phyloP scores from a whole-genome alignment of 2,797 vertebrate genomes.

The Luscinia megarhynchos region DNA sequence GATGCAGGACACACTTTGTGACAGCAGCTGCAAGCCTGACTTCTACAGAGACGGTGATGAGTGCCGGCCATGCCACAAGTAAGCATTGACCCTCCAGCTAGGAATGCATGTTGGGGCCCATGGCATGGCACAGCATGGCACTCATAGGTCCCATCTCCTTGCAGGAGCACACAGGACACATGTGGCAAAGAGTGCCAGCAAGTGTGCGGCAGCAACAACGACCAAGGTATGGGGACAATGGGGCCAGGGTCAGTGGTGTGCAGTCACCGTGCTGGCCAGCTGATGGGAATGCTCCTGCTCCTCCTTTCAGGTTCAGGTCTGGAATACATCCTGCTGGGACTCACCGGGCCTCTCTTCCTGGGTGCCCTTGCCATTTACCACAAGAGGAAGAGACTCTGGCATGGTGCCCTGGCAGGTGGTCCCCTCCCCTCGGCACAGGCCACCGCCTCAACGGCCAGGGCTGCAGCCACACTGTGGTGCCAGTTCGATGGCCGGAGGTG shows the following conservation, averaged over 20 bases:
- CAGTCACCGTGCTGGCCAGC: accelerated
- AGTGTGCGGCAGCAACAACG: accelerated
- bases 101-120: accelerated
- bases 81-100: neutral
- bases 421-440: accelerated
- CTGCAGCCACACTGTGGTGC: accelerated
- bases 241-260: accelerated
- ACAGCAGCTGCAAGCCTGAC: slow-evolving; percentile 25
- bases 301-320: slow-evolving; percentile 27
- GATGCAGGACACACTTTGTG: neutral
- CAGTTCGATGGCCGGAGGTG: neutral
- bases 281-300: neutral
- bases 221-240: neutral
- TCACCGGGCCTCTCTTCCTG: slow-evolving; percentile 43
- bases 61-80: neutral
- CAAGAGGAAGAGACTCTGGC: neutral
- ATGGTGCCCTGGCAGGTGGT: accelerated
- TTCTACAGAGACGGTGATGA: neutral
- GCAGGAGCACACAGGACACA: neutral
- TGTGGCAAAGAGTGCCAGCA: slow-evolving; percentile 77
- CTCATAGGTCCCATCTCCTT: neutral
- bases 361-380: slow-evolving; percentile 26
- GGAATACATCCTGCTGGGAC: slow-evolving; percentile 40
- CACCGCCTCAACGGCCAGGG: accelerated
- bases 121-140: neutral